These are phyloP conservation scores for Mesorhabditis spiculigera DNA, from an alignment of 2,888 invertebrate species.

Conservation along the genomic window DNA sequence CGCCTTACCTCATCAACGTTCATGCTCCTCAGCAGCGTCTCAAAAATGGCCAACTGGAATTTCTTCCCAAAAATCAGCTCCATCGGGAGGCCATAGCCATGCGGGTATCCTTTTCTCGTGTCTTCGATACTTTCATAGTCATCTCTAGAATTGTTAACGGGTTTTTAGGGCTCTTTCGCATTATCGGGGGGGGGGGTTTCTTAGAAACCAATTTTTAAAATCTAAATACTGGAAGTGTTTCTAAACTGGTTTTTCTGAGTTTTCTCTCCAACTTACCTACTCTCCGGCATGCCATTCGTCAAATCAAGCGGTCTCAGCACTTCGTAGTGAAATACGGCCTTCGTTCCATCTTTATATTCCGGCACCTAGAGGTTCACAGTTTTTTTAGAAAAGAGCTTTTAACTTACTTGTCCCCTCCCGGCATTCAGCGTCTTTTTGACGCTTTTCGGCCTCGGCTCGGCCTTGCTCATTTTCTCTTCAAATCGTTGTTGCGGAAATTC, in stretches of 20 bases:
- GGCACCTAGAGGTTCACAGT: slow-evolving; percentile 19
- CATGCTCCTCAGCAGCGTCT: slow-evolving; percentile 88
- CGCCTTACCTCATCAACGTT: slow-evolving; percentile 73
- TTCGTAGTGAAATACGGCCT: slow-evolving; percentile 54
- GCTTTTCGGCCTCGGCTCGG: slow-evolving; percentile 16
- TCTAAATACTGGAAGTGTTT: too few relatives aligned
- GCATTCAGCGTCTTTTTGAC: slow-evolving; percentile 40
- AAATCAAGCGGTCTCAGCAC: slow-evolving; percentile 39
- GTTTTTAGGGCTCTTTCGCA: neutral
- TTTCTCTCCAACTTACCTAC: slow-evolving; percentile 19
- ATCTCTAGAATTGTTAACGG: slow-evolving; percentile 22
- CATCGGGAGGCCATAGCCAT: slow-evolving; percentile 74
- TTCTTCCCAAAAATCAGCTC: slow-evolving; percentile 91
- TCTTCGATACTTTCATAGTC: slow-evolving; percentile 47
- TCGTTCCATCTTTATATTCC: slow-evolving; percentile 45
- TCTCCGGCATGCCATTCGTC: slow-evolving; percentile 39
- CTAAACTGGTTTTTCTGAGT: too few relatives aligned
- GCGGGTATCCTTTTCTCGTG: slow-evolving; percentile 65
- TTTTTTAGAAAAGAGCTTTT: neutral
- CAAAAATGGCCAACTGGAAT: slow-evolving; percentile 96
- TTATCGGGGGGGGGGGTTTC: too few relatives aligned
- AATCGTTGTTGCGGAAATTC: too few relatives aligned
- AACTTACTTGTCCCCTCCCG: slow-evolving; percentile 41
- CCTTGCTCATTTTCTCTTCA: neutral
- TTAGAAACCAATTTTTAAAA: too few relatives aligned